Evolutionary conservation across 2,113 vertebrate species (phyloP).

Genomic region (Speoplatyrhinus poulsoni): DNA sequence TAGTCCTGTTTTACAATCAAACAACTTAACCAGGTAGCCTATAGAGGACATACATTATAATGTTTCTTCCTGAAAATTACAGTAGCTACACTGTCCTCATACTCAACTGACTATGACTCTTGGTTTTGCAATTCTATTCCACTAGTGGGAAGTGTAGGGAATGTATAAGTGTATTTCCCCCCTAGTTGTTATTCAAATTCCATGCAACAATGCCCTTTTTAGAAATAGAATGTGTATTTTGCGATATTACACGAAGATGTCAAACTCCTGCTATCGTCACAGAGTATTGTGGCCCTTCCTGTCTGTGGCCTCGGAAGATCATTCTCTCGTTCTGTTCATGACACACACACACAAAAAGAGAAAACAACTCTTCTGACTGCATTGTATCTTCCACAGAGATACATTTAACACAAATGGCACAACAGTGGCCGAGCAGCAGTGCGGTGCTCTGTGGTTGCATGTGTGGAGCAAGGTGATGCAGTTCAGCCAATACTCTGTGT

Average conservation of each 20-base stretch:
- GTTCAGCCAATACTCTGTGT: slow-evolving; percentile 16
- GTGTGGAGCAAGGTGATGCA: not conserved
- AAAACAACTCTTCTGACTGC: not conserved
- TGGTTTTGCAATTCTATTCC: not conserved
- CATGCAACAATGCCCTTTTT: slow-evolving; percentile 10
- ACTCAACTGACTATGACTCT: not conserved
- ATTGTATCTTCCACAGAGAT: not conserved
- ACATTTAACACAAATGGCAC: not conserved
- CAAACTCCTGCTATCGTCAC: not conserved
- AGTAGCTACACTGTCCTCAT: not conserved
- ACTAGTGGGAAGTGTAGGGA: too few species aligned
- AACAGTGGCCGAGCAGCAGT: too few species aligned
- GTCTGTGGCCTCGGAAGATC: not conserved
- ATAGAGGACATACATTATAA: not conserved
- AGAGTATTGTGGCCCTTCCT: slow-evolving; percentile 5
- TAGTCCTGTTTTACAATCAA: not conserved
- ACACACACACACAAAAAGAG: not conserved
- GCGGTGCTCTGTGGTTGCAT: not conserved
- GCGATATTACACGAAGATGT: too few species aligned
- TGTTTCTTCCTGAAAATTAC: not conserved
- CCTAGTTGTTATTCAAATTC: not conserved
- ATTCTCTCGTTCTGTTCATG: slow-evolving; percentile 23
- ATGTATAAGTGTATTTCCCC: not conserved
- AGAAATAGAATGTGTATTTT: not conserved
- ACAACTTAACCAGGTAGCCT: not conserved